phyloP scores from a whole-genome alignment of 2,888 invertebrate species.

The Petrophora chlorosata region DNA sequence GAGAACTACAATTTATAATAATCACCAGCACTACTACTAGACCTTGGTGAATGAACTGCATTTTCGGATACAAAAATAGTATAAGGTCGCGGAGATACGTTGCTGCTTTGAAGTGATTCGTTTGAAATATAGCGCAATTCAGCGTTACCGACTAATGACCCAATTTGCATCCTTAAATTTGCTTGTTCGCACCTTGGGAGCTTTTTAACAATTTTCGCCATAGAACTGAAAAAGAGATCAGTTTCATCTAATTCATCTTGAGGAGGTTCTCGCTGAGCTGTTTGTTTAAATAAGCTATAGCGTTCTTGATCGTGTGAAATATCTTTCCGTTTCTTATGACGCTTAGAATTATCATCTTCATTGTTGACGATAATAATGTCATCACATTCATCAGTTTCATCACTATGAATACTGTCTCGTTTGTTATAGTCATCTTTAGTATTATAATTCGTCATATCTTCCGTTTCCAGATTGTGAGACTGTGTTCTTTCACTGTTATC shows the following conservation, averaged over 20 bases:
- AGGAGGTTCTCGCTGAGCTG: constrained; percentile 13
- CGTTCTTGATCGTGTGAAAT: too few relatives aligned
- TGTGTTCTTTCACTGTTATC: constrained; percentile 1
- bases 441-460: constrained; percentile 3
- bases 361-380: too few relatives aligned
- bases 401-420: too few relatives aligned
- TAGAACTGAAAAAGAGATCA: constrained; percentile 45
- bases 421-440: too few relatives aligned
- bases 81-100: background rate
- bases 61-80: too few relatives aligned
- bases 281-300: constrained; percentile 5
- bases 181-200: constrained; percentile 43
- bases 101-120: background rate
- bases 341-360: too few relatives aligned
- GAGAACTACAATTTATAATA: too few relatives aligned
- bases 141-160: constrained; percentile 38
- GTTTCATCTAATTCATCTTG: constrained; percentile 38
- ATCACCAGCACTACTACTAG: too few relatives aligned
- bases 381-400: too few relatives aligned
- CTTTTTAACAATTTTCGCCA: constrained; percentile 50
- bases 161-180: constrained; percentile 42
- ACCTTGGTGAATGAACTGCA: too few relatives aligned
- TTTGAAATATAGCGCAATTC: constrained; percentile 29
- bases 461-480: background rate
- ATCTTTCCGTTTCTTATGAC: too few relatives aligned